phyloP scores from a whole-genome alignment of 2,113 vertebrate species.

The Archilochus colubris region DNA sequence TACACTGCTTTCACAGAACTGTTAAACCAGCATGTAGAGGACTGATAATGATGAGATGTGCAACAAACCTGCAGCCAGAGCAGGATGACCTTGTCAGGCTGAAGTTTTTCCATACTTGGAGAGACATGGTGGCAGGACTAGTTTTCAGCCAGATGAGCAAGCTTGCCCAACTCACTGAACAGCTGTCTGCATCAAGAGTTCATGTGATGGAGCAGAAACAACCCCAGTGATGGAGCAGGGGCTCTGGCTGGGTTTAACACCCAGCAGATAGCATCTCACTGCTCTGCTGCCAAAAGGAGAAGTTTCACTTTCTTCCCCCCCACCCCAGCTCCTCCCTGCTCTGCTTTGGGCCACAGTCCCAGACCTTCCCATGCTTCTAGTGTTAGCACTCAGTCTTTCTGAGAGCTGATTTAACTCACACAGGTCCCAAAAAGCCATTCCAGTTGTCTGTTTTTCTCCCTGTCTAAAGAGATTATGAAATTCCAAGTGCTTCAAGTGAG shows the following conservation, averaged over 20 bases:
- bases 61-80: background rate
- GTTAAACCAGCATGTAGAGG: accelerated
- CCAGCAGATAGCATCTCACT: conserved; percentile 26
- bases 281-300: conserved; percentile 34
- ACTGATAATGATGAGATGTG: accelerated
- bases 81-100: background rate
- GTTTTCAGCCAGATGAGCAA: background rate
- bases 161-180: background rate
- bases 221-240: background rate
- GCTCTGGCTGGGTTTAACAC: background rate
- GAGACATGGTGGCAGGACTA: background rate
- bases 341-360: background rate
- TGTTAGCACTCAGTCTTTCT: background rate
- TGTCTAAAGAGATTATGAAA: conserved; percentile 1
- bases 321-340: conserved; percentile 29
- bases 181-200: accelerated
- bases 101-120: background rate
- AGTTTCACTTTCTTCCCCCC: conserved; percentile 10
- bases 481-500: background rate
- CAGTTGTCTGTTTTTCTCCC: background rate
- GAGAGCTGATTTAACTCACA: background rate
- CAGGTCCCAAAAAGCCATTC: conserved; percentile 7
- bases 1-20: background rate
- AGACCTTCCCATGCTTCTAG: background rate
- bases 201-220: background rate